Base-by-base conservation (phyloP, 53 echinoderm and acorn worm genomes). In the Luidia sarsii region DNA sequence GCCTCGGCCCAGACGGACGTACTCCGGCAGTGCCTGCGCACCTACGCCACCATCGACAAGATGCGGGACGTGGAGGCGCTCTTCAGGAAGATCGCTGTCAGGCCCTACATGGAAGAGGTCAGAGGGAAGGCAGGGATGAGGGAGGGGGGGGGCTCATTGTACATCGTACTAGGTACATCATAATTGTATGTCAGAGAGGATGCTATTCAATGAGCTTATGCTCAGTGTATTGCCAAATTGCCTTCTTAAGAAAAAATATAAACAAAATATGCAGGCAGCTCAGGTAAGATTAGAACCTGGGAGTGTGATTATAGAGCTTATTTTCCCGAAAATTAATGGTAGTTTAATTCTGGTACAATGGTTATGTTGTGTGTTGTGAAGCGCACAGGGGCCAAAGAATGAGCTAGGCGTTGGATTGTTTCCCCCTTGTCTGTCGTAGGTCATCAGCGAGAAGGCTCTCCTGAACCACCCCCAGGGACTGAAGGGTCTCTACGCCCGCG, bases 21-120 rank as follows among this genome's bases (percentile, higher is more conserved):
- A 56, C 69, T 97, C 33, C 59, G 84, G 37, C 97, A 97, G 71
- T 96, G 96, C 85, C 80, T 97, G 16, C 60, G 93, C 24, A 94
- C 93, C 24, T 97, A 97, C 72, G 97, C 91, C 11, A 97, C 97
- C 27, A 97, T 97, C 34, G 97, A 97, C 64, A 95, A 95, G 85
- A 95, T 93, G 89, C 86, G 90, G 39, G 97, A 97, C 91, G 97
- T 94, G 5, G 97, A 97, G 77, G 92, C 92, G 1, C 81, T 97
- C 24, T 97, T 89, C 29, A 88, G 93, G 51, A 75, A 81, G 68
- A 86, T 97, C 38, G 93, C 88, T 81, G 97, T 97, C 50, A 87
- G 83, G 60, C 97, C 93, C 45, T 97, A 91, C 33, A 89, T 97
- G 88, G 87, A 93, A 24, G 97, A 97, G 91, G 97, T 97, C 19